phyloP scores from a whole-genome alignment of 1,140 invertebrate species.

The Hylaeus anthracinus region DNA sequence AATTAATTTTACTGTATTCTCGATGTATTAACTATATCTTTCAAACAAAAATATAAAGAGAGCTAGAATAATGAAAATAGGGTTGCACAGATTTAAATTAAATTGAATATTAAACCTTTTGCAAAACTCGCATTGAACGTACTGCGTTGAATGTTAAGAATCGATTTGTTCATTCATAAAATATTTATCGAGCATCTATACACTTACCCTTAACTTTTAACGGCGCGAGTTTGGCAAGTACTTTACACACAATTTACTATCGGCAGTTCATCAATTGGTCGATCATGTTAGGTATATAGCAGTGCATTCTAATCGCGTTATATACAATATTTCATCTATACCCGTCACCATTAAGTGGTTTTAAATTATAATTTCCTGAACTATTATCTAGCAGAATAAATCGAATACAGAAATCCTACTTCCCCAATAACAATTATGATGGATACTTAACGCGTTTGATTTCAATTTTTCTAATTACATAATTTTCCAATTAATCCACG shows the following conservation, averaged over 20 bases:
- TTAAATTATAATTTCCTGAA: slow-evolving; percentile 10
- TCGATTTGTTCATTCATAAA: not conserved
- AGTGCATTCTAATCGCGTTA: not conserved
- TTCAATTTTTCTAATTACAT: not conserved
- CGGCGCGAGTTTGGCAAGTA: not conserved
- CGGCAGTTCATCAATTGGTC: slow-evolving; percentile 23
- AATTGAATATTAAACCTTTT: too few species aligned
- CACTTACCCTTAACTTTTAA: not conserved
- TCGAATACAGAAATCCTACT: not conserved
- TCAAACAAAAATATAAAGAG: not conserved
- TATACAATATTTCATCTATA: slow-evolving; percentile 1
- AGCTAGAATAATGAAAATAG: too few species aligned
- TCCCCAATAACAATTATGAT: not conserved
- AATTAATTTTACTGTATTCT: too few species aligned
- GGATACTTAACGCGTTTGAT: not conserved
- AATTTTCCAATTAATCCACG: not conserved
- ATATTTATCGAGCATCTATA: slow-evolving; percentile 14
- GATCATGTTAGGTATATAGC: not conserved
- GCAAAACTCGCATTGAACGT: too few species aligned
- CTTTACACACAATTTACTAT: not conserved
- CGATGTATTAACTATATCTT: not conserved
- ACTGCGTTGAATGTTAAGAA: not conserved
- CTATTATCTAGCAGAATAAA: not conserved
- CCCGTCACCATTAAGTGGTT: not conserved
- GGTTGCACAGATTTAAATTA: too few species aligned